phyloP scores from a whole-genome alignment of 2,113 vertebrate species.

The Malurus melanocephalus region DNA sequence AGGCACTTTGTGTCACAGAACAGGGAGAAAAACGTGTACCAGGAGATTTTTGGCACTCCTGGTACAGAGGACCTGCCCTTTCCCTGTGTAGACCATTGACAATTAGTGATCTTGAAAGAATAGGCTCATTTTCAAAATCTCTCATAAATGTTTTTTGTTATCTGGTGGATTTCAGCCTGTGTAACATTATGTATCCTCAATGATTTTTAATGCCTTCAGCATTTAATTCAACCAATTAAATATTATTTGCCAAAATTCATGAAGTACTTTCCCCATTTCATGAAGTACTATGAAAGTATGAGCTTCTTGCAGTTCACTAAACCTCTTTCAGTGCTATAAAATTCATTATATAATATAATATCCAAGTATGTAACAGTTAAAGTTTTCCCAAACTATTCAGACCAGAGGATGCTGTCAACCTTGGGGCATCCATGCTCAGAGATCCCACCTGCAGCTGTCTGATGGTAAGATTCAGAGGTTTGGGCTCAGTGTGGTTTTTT shows the following conservation, averaged over 20 bases:
- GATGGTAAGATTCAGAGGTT: not conserved
- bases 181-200: not conserved
- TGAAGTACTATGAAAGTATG: no score
- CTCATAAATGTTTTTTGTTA: not conserved
- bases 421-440: not conserved
- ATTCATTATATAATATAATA: not conserved
- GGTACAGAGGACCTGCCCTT: not conserved
- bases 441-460: not conserved
- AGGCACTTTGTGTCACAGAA: not conserved
- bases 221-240: not conserved
- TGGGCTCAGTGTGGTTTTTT: not conserved
- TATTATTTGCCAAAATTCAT: not conserved
- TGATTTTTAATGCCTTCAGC: not conserved
- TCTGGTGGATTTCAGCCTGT: not conserved
- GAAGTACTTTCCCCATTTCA: not conserved
- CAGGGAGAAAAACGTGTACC: rapidly evolving
- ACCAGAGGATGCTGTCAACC: not conserved
- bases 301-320: not conserved
- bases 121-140: not conserved
- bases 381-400: not conserved
- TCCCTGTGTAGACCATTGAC: not conserved
- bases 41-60: not conserved
- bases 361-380: not conserved
- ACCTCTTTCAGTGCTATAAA: not conserved
- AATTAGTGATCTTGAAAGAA: not conserved